A percentile compares a stretch with the other conserved stretches of the same genome.
Evolutionary conservation across 2,797 vertebrate species (phyloP).

Genomic region (Hydrocynus forskahlii): DNA sequence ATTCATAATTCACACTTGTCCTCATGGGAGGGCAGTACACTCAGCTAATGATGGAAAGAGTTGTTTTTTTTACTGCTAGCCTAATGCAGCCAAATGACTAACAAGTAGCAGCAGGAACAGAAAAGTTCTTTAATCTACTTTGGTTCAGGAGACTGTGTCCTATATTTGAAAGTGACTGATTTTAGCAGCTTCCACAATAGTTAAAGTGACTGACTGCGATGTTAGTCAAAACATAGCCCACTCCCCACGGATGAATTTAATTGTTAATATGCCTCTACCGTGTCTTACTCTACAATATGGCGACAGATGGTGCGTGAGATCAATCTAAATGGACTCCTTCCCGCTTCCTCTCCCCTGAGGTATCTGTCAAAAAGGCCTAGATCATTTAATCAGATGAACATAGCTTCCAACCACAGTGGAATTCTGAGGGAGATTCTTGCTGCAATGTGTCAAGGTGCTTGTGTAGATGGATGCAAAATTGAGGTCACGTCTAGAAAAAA

Average conservation of each 20-base stretch:
- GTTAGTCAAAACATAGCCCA: constrained; percentile 24
- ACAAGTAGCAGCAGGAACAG: constrained; percentile 7
- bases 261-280: constrained; percentile 56
- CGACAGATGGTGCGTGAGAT: constrained; percentile 73
- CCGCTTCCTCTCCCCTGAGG: constrained; percentile 54
- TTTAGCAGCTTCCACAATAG: constrained; percentile 9
- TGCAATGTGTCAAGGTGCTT: constrained; percentile 27
- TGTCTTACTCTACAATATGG: constrained; percentile 55
- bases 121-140: constrained; percentile 29
- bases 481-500: constrained; percentile 1
- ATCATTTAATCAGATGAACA: constrained; percentile 49
- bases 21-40: constrained; percentile 14
- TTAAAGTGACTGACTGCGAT: constrained; percentile 28
- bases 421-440: constrained; percentile 32
- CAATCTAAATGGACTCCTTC: constrained; percentile 64
- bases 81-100: constrained; percentile 13
- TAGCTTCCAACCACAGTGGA: constrained; percentile 20
- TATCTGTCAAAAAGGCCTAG: constrained; percentile 44
- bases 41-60: constrained; percentile 32
- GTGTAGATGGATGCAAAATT: not conserved
- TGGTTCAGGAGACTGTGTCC: constrained; percentile 11
- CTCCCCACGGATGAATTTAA: constrained; percentile 47
- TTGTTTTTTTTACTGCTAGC: constrained; percentile 5
- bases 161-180: constrained; percentile 15
- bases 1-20: constrained; percentile 42